Evolutionary conservation across 2,888 invertebrate species (phyloP).

Genomic region (Pharmacophagus antenor): DNA sequence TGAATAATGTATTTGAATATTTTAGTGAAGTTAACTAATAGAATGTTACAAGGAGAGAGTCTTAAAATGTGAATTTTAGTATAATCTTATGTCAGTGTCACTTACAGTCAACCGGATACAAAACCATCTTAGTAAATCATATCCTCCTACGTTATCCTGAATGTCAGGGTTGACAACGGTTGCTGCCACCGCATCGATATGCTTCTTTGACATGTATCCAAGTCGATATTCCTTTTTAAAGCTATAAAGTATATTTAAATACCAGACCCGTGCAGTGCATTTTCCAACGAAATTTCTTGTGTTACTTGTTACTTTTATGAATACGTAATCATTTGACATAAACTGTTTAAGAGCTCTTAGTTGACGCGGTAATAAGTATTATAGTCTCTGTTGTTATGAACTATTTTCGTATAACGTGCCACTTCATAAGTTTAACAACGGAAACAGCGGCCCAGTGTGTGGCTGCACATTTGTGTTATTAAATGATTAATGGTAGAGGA

Average conservation of each 20-base stretch:
- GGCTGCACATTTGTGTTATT: constrained; percentile 78
- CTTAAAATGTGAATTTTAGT: constrained; percentile 23
- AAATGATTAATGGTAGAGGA: constrained; percentile 80
- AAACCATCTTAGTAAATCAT: constrained; percentile 65
- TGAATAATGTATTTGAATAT: not conserved
- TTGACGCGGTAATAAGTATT: constrained; percentile 13
- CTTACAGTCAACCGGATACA: constrained; percentile 45
- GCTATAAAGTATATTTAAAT: constrained; percentile 43
- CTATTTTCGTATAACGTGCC: constrained; percentile 26
- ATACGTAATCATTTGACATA: constrained; percentile 33
- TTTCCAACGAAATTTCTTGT: constrained; percentile 41
- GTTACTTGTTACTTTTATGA: constrained; percentile 54
- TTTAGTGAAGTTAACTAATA: not conserved
- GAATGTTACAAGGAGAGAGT: not conserved
- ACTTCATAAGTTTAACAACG: constrained; percentile 44
- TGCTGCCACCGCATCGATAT: constrained; percentile 69
- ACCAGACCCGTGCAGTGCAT: constrained; percentile 38
- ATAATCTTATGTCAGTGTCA: constrained; percentile 38
- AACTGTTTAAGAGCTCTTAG: constrained; percentile 27
- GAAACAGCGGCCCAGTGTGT: constrained; percentile 78
- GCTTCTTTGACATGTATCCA: constrained; percentile 57
- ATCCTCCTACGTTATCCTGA: constrained; percentile 69
- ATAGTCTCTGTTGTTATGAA: constrained; percentile 23
- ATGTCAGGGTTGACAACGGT: constrained; percentile 77
- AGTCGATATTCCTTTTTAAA: constrained; percentile 30